Conservation (phyloP, 2,888 invertebrate genomes). For the Nysson spinosus region DNA sequence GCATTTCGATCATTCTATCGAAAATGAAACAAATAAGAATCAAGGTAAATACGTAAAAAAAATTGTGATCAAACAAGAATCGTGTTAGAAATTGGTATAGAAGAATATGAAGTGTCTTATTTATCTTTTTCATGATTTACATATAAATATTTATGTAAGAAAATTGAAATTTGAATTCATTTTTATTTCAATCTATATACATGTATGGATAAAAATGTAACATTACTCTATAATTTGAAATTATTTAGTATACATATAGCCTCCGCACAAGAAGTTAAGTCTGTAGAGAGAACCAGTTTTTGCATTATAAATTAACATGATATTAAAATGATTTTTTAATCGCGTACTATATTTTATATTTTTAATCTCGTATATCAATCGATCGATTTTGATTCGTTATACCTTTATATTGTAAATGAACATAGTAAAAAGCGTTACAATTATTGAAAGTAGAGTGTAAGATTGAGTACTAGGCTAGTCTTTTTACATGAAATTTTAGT, state of each 20-base stretch:
- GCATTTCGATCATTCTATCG: no score
- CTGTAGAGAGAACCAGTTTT: slow-evolving; percentile 21
- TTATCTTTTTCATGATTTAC: neutral
- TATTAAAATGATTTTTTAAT: slow-evolving; percentile 27
- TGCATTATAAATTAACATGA: slow-evolving; percentile 20
- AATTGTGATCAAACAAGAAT: no score
- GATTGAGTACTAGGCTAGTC: slow-evolving; percentile 52
- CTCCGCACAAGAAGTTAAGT: slow-evolving; percentile 33
- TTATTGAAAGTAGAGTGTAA: slow-evolving; percentile 35
- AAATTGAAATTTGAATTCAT: no score
- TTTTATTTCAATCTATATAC: no score
- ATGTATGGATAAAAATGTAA: no score
- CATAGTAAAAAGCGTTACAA: slow-evolving; percentile 24
- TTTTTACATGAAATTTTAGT: slow-evolving; percentile 59
- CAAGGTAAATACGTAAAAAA: no score
- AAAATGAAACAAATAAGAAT: no score
- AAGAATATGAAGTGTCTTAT: no score
- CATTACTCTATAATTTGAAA: slow-evolving; percentile 5
- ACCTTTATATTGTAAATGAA: slow-evolving; percentile 19
- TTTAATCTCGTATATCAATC: slow-evolving; percentile 12
- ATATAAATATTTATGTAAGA: neutral
- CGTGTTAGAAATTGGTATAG: slow-evolving; percentile 5
- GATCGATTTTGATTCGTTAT: slow-evolving; percentile 13
- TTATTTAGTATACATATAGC: slow-evolving; percentile 18
- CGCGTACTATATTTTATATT: slow-evolving; percentile 35